phyloP scores from a whole-genome alignment of 2,113 vertebrate species.

The Emydura subglobosa region DNA sequence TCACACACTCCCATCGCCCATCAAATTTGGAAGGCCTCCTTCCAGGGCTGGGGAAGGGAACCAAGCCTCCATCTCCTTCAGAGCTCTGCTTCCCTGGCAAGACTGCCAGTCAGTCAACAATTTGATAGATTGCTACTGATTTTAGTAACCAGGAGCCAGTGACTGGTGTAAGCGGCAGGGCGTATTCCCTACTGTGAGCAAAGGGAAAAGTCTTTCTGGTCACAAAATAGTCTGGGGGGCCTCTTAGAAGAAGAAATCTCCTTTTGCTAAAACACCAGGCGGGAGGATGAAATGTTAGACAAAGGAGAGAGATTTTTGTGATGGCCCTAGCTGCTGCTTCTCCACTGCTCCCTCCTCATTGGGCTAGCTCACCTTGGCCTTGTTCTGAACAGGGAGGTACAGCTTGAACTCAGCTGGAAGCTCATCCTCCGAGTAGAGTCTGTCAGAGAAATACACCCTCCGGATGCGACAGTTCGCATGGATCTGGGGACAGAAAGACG shows the following conservation, averaged over 20 bases:
- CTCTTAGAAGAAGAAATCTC: not conserved
- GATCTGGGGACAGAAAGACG: constrained; percentile 81
- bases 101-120: not conserved
- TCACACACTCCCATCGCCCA: too few species aligned
- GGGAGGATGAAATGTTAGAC: not conserved
- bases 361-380: constrained; percentile 89
- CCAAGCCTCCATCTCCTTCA: not conserved
- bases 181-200: not conserved
- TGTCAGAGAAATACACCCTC: constrained; percentile 97
- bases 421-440: constrained; percentile 96
- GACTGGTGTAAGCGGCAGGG: not conserved
- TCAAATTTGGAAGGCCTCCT: not conserved
- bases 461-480: constrained; percentile 97
- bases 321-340: not conserved
- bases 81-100: not conserved
- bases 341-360: not conserved
- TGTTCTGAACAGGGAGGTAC: constrained; percentile 95
- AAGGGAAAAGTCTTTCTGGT: not conserved
- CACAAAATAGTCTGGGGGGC: not conserved
- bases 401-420: constrained; percentile 98
- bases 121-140: not conserved
- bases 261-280: not conserved
- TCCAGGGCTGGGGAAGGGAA: not conserved
- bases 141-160: not conserved
- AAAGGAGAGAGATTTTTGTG: not conserved